Evolutionary conservation across 2,888 invertebrate species (phyloP).

Genomic region (Opisthograptis luteolata): DNA sequence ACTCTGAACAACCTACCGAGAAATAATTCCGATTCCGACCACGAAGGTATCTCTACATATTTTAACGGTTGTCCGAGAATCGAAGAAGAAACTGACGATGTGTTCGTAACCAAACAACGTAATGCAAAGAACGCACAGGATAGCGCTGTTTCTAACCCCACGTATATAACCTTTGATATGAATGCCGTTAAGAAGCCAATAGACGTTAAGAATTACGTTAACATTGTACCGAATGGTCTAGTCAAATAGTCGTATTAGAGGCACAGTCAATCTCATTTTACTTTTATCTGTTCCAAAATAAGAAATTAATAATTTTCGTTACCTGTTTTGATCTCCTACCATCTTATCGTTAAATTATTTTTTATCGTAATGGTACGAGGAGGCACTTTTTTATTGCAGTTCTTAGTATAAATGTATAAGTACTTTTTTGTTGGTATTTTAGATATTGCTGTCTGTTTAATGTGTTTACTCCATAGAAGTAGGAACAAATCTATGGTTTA

Average conservation of each 20-base stretch:
- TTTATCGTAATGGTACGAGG: too few species aligned
- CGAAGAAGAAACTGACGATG: conserved; percentile 73
- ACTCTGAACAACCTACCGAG: conserved; percentile 68
- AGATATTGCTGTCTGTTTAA: background rate
- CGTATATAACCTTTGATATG: conserved; percentile 67
- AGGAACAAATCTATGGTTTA: too few species aligned
- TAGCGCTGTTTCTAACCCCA: conserved; percentile 70
- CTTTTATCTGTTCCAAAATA: conserved; percentile 18
- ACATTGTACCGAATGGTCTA: conserved; percentile 72
- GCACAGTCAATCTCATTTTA: conserved; percentile 43
- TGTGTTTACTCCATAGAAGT: too few species aligned
- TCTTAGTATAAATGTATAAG: background rate
- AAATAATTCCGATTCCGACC: conserved; percentile 74
- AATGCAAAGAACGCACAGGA: conserved; percentile 64
- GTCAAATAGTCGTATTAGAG: conserved; percentile 63
- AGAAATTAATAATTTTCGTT: conserved; percentile 7
- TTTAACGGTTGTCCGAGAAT: conserved; percentile 66
- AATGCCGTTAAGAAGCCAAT: conserved; percentile 70
- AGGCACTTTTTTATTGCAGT: too few species aligned
- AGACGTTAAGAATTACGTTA: conserved; percentile 61
- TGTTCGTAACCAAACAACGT: conserved; percentile 63
- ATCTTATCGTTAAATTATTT: conserved; percentile 1
- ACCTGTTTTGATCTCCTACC: conserved; percentile 21
- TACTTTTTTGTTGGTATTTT: background rate
- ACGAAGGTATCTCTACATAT: conserved; percentile 66